phyloP scores from a whole-genome alignment of 2,797 vertebrate genomes.

The Anolis apletophallus region DNA sequence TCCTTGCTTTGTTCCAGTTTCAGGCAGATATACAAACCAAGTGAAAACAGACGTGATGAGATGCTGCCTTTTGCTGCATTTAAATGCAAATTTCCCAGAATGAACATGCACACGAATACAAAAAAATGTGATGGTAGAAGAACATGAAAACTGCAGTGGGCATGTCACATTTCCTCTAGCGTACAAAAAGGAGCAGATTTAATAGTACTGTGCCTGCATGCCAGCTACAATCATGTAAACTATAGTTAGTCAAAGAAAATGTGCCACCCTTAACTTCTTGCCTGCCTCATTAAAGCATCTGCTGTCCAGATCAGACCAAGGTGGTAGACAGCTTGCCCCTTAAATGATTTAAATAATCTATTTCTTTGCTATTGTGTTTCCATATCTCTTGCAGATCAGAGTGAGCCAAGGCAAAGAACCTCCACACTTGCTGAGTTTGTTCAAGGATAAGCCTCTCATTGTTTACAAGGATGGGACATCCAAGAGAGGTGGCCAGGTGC shows the following conservation, averaged over 20 bases:
- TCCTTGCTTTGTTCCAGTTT: conserved; percentile 40
- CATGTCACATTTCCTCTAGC: conserved; percentile 37
- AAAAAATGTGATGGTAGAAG: conserved; percentile 24
- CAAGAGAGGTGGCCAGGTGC: conserved; percentile 79
- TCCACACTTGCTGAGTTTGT: conserved; percentile 88
- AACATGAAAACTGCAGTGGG: background rate
- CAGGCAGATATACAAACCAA: conserved; percentile 23
- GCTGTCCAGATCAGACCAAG: conserved; percentile 31
- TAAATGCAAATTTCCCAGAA: conserved; percentile 29
- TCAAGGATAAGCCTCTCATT: conserved; percentile 88
- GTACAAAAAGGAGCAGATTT: conserved; percentile 47
- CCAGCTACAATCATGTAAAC: conserved; percentile 42
- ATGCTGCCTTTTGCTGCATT: conserved; percentile 26
- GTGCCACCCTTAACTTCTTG: conserved; percentile 35
- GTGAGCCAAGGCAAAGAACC: conserved; percentile 93
- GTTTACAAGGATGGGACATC: conserved; percentile 90
- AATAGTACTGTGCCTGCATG: conserved; percentile 33
- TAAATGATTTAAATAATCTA: conserved; percentile 13
- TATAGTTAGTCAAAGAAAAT: conserved; percentile 43
- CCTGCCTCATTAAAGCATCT: conserved; percentile 22
- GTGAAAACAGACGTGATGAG: conserved; percentile 34
- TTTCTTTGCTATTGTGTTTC: conserved; percentile 35
- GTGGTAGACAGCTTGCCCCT: background rate
- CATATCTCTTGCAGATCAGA: conserved; percentile 78
- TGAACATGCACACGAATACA: background rate